Evolutionary conservation across 92 coral and sea anemone species (phyloP).

Genomic region (Palythoa caribaeorum): DNA sequence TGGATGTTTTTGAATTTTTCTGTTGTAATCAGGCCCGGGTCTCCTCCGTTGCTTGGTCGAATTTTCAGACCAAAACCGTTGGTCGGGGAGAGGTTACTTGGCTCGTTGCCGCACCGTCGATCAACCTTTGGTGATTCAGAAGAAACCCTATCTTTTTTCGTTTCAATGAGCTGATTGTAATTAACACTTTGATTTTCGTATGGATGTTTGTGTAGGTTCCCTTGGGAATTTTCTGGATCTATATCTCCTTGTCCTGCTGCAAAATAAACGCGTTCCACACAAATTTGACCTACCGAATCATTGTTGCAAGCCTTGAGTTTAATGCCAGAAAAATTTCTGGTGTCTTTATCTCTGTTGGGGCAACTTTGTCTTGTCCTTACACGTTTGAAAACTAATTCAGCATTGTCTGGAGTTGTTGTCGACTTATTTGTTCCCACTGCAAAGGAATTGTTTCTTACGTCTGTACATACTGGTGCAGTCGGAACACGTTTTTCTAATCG

Average conservation of each 20-base stretch:
- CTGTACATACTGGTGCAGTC: background rate
- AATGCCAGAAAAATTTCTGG: constrained; percentile 7
- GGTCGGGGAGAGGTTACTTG: background rate
- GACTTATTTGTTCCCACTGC: background rate
- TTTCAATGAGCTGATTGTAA: background rate
- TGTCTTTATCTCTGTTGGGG: background rate
- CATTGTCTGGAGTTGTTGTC: background rate
- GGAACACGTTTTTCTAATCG: background rate
- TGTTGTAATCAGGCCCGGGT: background rate
- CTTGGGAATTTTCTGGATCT: background rate
- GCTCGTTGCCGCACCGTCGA: background rate
- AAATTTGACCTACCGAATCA: constrained; percentile 23
- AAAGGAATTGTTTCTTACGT: background rate
- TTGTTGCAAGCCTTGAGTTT: background rate
- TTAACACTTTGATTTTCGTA: background rate
- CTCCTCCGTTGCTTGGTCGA: background rate
- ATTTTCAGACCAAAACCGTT: background rate
- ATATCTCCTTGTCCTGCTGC: constrained; percentile 4
- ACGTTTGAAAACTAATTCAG: background rate
- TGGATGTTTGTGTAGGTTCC: background rate
- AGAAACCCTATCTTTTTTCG: background rate
- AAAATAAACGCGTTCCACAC: constrained; percentile 40
- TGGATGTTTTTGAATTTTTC: background rate
- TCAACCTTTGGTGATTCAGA: background rate
- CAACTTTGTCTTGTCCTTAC: constrained; percentile 28